Evolutionary conservation across 1,140 invertebrate genomes (phyloP).

Genomic region (Saccostrea glomerata): DNA sequence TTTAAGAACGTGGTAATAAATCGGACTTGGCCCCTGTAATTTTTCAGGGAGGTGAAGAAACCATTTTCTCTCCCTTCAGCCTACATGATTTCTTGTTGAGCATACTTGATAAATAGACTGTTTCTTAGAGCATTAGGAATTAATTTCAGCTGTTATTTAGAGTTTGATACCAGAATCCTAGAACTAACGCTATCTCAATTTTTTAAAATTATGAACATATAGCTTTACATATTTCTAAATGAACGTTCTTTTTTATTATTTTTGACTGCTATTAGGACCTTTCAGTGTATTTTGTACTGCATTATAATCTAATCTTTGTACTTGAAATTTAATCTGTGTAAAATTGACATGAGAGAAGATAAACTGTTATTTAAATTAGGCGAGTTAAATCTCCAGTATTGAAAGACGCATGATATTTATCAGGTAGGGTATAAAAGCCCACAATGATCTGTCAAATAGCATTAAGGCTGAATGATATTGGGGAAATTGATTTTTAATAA

Average conservation of each 20-base stretch:
- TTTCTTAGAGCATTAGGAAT: slow-evolving; percentile 1
- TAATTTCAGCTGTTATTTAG: background rate
- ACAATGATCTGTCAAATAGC: slow-evolving; percentile 34
- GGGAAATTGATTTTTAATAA: slow-evolving; percentile 35
- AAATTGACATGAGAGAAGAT: slow-evolving; percentile 27
- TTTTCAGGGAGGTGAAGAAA: background rate
- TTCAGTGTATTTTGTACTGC: background rate
- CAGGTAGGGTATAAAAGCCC: slow-evolving; percentile 34
- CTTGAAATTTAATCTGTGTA: slow-evolving; percentile 32
- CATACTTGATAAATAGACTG: slow-evolving; percentile 18
- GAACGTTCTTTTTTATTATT: background rate
- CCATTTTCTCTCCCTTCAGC: background rate
- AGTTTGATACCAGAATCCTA: background rate
- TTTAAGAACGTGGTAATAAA: background rate
- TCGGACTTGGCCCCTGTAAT: background rate
- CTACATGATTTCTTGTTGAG: background rate
- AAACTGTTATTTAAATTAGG: slow-evolving; percentile 38
- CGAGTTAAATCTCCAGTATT: slow-evolving; percentile 20
- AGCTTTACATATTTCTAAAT: background rate
- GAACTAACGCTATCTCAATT: background rate
- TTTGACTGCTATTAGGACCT: background rate
- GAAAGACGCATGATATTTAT: slow-evolving; percentile 31
- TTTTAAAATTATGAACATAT: background rate
- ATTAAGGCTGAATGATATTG: slow-evolving; percentile 20
- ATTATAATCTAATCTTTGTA: slow-evolving; percentile 33